Conservation (phyloP, 2,113 vertebrate species). For the Centrocercus urophasianus region DNA sequence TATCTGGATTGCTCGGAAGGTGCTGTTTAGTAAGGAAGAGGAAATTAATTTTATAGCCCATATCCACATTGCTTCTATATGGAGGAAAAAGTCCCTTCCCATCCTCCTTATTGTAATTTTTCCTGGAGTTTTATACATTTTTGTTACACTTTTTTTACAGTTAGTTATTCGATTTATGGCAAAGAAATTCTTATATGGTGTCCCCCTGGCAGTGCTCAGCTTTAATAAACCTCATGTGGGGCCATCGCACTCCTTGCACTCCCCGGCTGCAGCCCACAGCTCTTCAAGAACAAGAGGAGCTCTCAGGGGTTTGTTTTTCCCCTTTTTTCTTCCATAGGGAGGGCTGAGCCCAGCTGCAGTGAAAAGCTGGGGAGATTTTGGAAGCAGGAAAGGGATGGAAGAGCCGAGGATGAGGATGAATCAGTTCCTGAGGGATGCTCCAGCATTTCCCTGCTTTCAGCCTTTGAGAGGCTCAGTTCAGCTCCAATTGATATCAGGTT, state of each 20-base stretch:
- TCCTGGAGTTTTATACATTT: not conserved
- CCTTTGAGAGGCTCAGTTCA: accelerated
- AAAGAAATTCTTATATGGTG: not conserved
- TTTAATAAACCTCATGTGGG: accelerated
- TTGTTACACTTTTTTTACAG: not conserved
- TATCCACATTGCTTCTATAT: not conserved
- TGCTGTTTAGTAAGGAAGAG: conserved; percentile 43
- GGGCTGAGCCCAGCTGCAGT: not conserved
- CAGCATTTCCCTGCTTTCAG: not conserved
- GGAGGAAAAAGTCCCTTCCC: conserved; percentile 39
- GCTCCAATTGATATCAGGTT: not conserved
- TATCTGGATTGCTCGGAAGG: not conserved
- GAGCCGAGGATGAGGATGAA: not conserved
- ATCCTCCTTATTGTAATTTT: not conserved
- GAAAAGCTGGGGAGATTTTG: not conserved
- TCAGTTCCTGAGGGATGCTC: not conserved
- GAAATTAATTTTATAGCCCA: conserved; percentile 40
- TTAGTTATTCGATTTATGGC: not conserved
- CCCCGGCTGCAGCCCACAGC: accelerated
- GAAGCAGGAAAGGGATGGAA: not conserved
- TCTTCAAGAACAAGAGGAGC: not conserved
- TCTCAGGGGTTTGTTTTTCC: not conserved
- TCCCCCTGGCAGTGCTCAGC: not conserved
- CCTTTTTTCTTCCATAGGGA: too few species aligned
- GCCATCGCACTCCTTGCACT: not conserved